Conservation (phyloP, 2,113 vertebrate genomes). For the Saguinus midas region DNA sequence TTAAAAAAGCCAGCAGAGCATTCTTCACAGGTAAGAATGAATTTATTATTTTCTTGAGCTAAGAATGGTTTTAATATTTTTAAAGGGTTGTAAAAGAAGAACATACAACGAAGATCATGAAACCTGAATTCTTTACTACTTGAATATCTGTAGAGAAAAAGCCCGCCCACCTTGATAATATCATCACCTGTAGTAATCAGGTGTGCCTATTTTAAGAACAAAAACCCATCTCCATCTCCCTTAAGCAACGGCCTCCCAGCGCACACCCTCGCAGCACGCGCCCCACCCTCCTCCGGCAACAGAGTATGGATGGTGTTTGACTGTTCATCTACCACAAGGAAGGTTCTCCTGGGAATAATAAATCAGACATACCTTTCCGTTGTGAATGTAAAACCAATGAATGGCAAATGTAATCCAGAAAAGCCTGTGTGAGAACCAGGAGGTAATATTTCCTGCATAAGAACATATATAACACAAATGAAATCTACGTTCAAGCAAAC, state of each 20-base stretch:
- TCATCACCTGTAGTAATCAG: rapidly evolving
- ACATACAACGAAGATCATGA: not conserved
- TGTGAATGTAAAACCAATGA: conserved; percentile 97
- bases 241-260: rapidly evolving
- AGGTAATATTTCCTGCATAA: conserved; percentile 91
- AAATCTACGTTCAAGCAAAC: not conserved
- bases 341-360: not conserved
- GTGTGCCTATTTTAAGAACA: no score
- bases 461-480: not conserved
- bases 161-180: rapidly evolving
- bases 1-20: no score
- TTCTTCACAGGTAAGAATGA: not conserved
- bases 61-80: not conserved
- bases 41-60: not conserved
- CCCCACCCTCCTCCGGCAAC: no score
- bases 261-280: not conserved
- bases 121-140: not conserved
- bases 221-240: rapidly evolving
- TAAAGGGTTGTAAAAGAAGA: not conserved
- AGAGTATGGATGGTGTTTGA: no score
- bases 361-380: conserved; percentile 85
- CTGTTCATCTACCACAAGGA: rapidly evolving
- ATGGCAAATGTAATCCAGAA: conserved; percentile 95
- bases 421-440: conserved; percentile 94
- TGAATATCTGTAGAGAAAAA: not conserved